Evolutionary conservation across 2,797 vertebrate species (phyloP).

Genomic region (Chiloscyllium punctatum): DNA sequence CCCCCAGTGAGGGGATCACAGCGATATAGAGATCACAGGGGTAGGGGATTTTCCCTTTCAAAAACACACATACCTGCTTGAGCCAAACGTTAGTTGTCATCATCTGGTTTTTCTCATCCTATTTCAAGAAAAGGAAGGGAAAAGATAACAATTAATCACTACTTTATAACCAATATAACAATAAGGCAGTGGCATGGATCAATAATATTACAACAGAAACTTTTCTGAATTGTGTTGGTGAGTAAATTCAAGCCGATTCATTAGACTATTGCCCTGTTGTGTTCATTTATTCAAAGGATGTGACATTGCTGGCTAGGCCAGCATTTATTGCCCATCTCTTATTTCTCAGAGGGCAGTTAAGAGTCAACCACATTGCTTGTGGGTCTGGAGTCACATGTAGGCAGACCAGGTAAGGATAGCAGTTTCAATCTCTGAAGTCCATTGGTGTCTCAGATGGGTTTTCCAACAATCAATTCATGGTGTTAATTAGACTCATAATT

Average conservation of each 20-base stretch:
- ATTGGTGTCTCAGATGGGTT: too few relatives aligned
- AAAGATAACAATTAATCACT: background rate
- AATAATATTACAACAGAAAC: background rate
- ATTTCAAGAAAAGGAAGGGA: conserved; percentile 25
- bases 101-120: conserved; percentile 89
- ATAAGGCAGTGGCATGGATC: conserved; percentile 4
- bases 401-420: too few relatives aligned
- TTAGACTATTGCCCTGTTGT: background rate
- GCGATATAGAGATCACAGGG: background rate
- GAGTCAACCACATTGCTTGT: too few relatives aligned
- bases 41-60: background rate
- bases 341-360: too few relatives aligned
- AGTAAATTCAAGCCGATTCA: background rate
- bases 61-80: conserved; percentile 70
- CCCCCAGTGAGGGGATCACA: background rate
- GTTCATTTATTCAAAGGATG: too few relatives aligned
- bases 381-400: too few relatives aligned
- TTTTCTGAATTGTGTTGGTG: background rate
- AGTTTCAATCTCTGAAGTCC: too few relatives aligned
- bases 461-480: too few relatives aligned
- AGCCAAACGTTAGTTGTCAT: conserved; percentile 98
- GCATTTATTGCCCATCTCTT: too few relatives aligned
- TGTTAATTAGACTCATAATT: too few relatives aligned
- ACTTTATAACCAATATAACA: background rate
- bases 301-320: too few relatives aligned